These are phyloP conservation scores for Rhadinocentrus ornatus DNA, from an alignment of 2,797 vertebrate genomes.

Conservation along the genomic window DNA sequence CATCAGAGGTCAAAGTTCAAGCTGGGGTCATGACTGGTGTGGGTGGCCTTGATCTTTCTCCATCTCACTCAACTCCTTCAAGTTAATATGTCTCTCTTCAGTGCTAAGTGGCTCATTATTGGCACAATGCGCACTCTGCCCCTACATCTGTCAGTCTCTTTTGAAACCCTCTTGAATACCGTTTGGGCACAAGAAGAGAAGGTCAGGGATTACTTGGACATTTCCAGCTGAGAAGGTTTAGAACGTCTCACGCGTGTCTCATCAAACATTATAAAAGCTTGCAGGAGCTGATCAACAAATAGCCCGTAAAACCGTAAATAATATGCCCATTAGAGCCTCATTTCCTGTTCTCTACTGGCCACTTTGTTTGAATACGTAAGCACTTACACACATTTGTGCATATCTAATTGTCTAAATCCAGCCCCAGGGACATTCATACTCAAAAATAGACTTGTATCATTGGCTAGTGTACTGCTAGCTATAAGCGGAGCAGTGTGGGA, in stretches of 20 bases:
- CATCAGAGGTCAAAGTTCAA: constrained; percentile 67
- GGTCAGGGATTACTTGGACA: constrained; percentile 39
- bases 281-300: constrained; percentile 67
- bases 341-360: constrained; percentile 71
- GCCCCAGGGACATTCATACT: constrained; percentile 55
- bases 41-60: constrained; percentile 74
- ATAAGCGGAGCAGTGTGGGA: constrained; percentile 36
- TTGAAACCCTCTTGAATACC: constrained; percentile 55
- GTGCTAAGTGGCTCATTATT: constrained; percentile 77
- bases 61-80: constrained; percentile 65
- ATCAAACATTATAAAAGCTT: constrained; percentile 60
- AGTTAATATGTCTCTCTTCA: constrained; percentile 67
- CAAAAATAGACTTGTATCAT: constrained; percentile 57
- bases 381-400: constrained; percentile 70
- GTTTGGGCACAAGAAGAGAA: constrained; percentile 48
- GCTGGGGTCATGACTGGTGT: constrained; percentile 56
- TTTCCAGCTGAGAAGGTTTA: constrained; percentile 46
- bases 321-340: constrained; percentile 66
- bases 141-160: constrained; percentile 60
- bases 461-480: constrained; percentile 37
- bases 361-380: constrained; percentile 69
- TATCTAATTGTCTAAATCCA: constrained; percentile 72
- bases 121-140: constrained; percentile 58
- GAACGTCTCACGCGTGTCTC: constrained; percentile 44
- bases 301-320: constrained; percentile 72